A percentile compares a stretch with the other conserved stretches of the same genome.
Conservation (phyloP, 2,113 vertebrate genomes). For the Calonectris borealis region DNA sequence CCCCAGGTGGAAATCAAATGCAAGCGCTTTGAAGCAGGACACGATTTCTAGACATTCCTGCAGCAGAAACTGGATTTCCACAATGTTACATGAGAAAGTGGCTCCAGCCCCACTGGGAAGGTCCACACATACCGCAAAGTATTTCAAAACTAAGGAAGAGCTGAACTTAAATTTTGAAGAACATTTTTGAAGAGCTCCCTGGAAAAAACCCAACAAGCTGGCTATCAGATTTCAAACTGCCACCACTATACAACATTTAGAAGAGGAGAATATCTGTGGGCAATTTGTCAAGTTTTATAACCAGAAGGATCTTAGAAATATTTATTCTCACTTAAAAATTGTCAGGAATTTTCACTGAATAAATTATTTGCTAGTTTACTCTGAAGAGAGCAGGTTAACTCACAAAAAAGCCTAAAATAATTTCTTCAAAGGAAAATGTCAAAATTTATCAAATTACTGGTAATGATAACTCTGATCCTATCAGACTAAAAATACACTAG, state of each 20-base stretch:
- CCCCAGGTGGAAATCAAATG: neutral
- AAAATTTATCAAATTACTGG: neutral
- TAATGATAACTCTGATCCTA: neutral
- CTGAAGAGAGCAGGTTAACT: neutral
- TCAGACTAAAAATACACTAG: neutral
- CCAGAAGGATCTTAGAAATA: neutral
- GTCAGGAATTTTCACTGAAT: neutral
- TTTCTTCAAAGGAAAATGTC: slow-evolving; percentile 6
- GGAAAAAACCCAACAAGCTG: neutral
- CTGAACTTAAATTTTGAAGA: neutral
- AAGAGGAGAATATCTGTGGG: neutral
- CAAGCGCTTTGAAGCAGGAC: neutral
- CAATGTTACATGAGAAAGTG: accelerated
- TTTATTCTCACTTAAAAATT: neutral
- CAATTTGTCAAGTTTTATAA: neutral
- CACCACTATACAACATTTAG: neutral
- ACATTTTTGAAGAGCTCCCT: neutral
- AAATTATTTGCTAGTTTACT: neutral
- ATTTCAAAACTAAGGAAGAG: neutral
- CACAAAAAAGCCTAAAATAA: neutral
- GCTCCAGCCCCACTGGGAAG: neutral
- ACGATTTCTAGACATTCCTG: accelerated
- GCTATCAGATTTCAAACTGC: neutral
- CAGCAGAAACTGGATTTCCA: neutral
- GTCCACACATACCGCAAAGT: neutral